Percentiles rank a stretch among this genome's conserved stretches.
Conservation (phyloP, 2,113 vertebrate species). For the Fulica atra region DNA sequence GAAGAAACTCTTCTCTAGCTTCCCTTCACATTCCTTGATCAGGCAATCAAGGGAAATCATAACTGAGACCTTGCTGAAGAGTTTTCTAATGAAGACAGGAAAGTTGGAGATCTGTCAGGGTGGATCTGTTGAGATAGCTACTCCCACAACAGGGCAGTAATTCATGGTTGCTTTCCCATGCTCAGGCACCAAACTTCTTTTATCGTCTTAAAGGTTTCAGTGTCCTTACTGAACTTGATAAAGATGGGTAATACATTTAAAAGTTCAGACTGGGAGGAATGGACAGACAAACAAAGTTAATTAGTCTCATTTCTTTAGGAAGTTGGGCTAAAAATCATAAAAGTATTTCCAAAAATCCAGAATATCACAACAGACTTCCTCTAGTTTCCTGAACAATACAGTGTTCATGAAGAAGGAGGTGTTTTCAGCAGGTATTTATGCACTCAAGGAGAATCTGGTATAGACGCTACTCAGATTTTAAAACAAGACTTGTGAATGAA, state of each 20-base stretch:
- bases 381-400: neutral
- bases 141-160: neutral
- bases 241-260: neutral
- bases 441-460: neutral
- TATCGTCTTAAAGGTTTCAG: neutral
- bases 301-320: neutral
- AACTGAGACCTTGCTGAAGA: neutral
- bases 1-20: neutral
- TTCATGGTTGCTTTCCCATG: neutral
- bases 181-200: neutral
- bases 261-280: neutral
- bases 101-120: neutral
- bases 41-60: neutral
- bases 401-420: neutral
- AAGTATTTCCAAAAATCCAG: neutral
- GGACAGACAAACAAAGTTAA: neutral
- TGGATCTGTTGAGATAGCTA: neutral
- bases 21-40: neutral
- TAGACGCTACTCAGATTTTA: neutral
- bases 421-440: neutral
- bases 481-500: neutral
- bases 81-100: neutral
- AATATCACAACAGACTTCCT: neutral
- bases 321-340: neutral
- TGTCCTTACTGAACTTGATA: neutral